Evolutionary conservation across 2,113 vertebrate genomes (phyloP).

Genomic region (Ailuropoda melanoleuca): DNA sequence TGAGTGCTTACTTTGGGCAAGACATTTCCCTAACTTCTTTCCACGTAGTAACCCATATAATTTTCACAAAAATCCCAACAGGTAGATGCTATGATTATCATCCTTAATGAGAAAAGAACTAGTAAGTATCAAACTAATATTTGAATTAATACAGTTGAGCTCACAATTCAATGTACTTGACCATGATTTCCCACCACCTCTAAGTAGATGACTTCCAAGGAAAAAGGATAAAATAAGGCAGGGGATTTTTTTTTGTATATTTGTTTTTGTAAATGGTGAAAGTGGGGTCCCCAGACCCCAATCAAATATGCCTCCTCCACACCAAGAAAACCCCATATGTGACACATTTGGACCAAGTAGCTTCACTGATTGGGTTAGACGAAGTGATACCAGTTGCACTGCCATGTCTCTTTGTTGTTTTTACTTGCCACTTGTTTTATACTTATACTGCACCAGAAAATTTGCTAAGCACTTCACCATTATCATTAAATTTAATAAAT

Average conservation of each 20-base stretch:
- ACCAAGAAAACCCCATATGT: neutral
- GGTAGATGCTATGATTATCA: neutral
- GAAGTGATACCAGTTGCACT: neutral
- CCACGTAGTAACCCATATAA: neutral
- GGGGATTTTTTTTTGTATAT: neutral
- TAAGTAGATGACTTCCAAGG: neutral
- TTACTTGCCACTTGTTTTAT: neutral
- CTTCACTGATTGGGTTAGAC: neutral
- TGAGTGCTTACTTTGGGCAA: neutral
- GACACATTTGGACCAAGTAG: neutral
- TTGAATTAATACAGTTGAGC: neutral
- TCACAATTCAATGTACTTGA: neutral
- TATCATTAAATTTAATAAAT: neutral
- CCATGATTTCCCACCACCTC: neutral
- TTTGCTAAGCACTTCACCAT: conserved; percentile 6
- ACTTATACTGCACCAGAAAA: neutral
- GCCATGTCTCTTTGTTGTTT: neutral
- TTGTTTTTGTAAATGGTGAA: neutral
- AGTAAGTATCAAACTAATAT: neutral
- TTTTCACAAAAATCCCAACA: neutral
- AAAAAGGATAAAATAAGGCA: neutral
- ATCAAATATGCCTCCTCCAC: neutral
- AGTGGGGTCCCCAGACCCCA: neutral
- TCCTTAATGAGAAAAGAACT: neutral
- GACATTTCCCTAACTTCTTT: neutral